These are phyloP conservation scores for Trematomus bernacchii DNA, from an alignment of 2,797 vertebrate species.

Conservation along the genomic window DNA sequence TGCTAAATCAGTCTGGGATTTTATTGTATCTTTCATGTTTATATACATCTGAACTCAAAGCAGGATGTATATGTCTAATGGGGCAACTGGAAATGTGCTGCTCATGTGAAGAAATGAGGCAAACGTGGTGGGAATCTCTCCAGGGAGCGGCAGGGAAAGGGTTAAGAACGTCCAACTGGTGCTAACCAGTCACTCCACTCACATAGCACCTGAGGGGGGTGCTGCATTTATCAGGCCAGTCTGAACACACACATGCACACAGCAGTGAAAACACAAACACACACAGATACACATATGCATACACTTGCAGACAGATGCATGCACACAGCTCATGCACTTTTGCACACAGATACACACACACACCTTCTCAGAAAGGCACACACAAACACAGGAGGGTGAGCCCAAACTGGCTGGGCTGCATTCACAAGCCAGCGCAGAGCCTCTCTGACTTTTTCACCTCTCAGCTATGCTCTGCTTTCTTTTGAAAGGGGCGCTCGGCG, in stretches of 20 bases:
- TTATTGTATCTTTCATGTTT: slow-evolving; percentile 15
- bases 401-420: slow-evolving; percentile 85
- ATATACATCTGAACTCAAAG: slow-evolving; percentile 26
- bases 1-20: slow-evolving; percentile 6
- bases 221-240: slow-evolving; percentile 83
- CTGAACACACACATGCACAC: slow-evolving; percentile 70
- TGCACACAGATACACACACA: slow-evolving; percentile 29
- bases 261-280: slow-evolving; percentile 41
- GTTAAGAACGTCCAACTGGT: slow-evolving; percentile 86
- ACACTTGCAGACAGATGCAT: slow-evolving; percentile 43
- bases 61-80: slow-evolving; percentile 5
- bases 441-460: slow-evolving; percentile 82
- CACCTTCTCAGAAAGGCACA: slow-evolving; percentile 40
- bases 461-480: slow-evolving; percentile 79
- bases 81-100: slow-evolving; percentile 35
- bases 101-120: slow-evolving; percentile 44
- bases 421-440: slow-evolving; percentile 82
- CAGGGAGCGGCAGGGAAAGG: slow-evolving; percentile 76
- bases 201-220: slow-evolving; percentile 85
- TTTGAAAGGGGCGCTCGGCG: slow-evolving; percentile 66
- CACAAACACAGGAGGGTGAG: slow-evolving; percentile 74
- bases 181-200: slow-evolving; percentile 85
- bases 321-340: slow-evolving; percentile 34
- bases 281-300: slow-evolving; percentile 43
- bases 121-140: slow-evolving; percentile 51